Conservation (phyloP, 2,113 vertebrate species). For the Thunnus thynnus region DNA sequence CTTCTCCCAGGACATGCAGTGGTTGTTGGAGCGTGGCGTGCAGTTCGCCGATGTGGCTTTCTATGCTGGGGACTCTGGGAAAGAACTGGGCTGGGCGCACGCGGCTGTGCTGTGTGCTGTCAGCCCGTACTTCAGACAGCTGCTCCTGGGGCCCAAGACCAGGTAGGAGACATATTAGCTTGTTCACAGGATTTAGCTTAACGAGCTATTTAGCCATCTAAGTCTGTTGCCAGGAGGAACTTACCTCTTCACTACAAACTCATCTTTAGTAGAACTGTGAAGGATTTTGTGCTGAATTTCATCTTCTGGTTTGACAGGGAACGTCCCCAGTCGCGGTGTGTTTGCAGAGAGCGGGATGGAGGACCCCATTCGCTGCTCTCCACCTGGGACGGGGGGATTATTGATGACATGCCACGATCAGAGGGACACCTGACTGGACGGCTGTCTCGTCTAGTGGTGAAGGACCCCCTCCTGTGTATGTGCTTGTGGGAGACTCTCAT, state of each 20-base stretch:
- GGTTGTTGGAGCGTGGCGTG: conserved; percentile 90
- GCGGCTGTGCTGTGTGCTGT: conserved; percentile 93
- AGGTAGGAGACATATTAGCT: conserved; percentile 65
- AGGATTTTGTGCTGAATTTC: conserved; percentile 30
- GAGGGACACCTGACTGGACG: conserved; percentile 81
- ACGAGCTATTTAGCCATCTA: conserved; percentile 17
- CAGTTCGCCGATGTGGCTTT: conserved; percentile 95
- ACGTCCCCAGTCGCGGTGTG: conserved; percentile 79
- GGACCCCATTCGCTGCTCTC: conserved; percentile 86
- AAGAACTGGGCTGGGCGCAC: conserved; percentile 90
- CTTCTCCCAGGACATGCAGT: conserved; percentile 92
- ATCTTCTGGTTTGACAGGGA: conserved; percentile 66
- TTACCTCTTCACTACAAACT: not conserved
- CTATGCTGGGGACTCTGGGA: conserved; percentile 87
- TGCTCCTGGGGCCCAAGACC: conserved; percentile 88
- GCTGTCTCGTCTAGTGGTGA: conserved; percentile 90
- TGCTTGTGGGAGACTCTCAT: conserved; percentile 93
- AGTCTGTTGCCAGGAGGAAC: conserved; percentile 19
- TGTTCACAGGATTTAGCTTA: not conserved
- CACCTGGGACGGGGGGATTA: conserved; percentile 81
- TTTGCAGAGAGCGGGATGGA: conserved; percentile 81
- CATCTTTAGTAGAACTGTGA: not conserved
- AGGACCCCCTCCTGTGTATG: conserved; percentile 90
- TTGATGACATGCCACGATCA: conserved; percentile 68
- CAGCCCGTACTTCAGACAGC: conserved; percentile 93